Evolutionary conservation across 2,113 vertebrate species (phyloP), one percentile per base, ranked within the genome.

Genomic region (Passer montanus): DNA sequence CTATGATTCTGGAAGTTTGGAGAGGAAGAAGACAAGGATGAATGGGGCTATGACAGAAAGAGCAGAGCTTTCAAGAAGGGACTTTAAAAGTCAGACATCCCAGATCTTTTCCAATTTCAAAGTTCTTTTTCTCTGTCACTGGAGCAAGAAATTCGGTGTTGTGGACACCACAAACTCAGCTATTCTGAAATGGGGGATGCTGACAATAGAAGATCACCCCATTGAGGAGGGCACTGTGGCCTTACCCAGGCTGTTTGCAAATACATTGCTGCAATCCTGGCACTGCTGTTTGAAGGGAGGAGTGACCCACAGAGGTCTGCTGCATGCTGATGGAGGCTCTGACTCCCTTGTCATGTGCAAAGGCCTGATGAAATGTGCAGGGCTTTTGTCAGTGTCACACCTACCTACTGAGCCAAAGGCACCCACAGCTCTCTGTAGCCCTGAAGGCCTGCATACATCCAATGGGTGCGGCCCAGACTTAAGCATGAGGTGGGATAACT

Each of bases 161-260:
- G 23, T 4, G 1, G 24, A n/a, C 30, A 59, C 28, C 35, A 47
- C 15, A 63, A 49, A 37, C 24, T 46, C 47, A 91, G 44, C 27
- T 46, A 11, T 30, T 63, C 73, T 39, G 59, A 59, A 83, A 74
- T 0, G 9, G 3, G 10, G 24, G 7, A 41, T 0, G 1, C 22
- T 66, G 22, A 13, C 0, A 59, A 9, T 2, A 3, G 19, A 50
- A 87, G 28, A 59, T 35, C 37, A 60, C 4, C 18, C 19, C 13
- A 9, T 2, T 5, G 5, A 63, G 10, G 39, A 81, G n/a, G 24
- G 5, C 0, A 0, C 2, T 60, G n/a, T 88, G 68, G 15, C 31
- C n/a, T 73, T 39, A 43, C 28, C 21, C 12, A 21, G 28, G 23
- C 13, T 83, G 26, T 17, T 13, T 5, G 3, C 19, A 15, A 73